phyloP scores from a whole-genome alignment of 2,113 vertebrate genomes.

The Climacteris rufus region DNA sequence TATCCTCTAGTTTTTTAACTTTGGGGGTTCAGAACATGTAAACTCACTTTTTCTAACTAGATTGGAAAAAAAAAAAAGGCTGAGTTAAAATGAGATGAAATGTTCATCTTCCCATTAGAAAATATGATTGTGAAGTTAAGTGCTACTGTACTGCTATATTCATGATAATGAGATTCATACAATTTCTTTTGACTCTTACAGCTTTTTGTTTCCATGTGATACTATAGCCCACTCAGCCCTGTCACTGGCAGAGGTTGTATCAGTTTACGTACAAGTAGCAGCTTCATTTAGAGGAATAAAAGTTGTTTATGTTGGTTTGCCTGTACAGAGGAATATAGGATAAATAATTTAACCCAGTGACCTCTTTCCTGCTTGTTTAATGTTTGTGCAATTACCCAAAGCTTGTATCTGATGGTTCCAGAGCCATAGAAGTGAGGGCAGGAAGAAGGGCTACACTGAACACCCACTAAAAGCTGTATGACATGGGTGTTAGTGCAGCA shows the following conservation, averaged over 20 bases:
- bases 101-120: background rate
- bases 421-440: background rate
- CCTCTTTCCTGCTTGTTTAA: background rate
- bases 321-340: background rate
- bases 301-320: background rate
- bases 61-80: background rate
- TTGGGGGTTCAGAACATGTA: accelerated
- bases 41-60: background rate
- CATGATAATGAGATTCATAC: slow-evolving; percentile 38
- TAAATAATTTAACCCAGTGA: background rate
- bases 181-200: slow-evolving; percentile 5
- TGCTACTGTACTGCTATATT: background rate
- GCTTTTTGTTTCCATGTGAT: background rate
- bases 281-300: background rate
- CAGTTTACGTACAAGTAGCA: background rate
- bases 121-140: background rate
- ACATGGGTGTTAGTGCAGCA: background rate
- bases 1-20: background rate
- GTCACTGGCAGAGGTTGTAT: background rate
- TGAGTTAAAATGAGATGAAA: background rate
- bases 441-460: background rate
- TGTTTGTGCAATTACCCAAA: background rate
- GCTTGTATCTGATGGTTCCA: background rate
- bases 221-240: background rate
- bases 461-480: background rate